Conservation (phyloP, 2,888 invertebrate species). For the Thera obeliscata region DNA sequence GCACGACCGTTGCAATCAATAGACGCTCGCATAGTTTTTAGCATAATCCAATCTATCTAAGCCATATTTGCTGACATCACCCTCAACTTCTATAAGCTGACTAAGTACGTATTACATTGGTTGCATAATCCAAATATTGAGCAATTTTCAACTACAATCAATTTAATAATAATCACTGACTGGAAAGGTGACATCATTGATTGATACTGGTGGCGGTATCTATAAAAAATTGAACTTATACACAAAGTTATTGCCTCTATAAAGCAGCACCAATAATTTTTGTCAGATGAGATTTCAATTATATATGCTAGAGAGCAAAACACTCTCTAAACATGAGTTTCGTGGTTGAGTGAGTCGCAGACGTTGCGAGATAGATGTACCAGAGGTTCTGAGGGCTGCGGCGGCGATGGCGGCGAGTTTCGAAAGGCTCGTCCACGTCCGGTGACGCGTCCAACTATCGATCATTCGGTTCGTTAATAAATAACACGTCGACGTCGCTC, state of each 20-base stretch:
- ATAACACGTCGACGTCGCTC: conserved; percentile 82
- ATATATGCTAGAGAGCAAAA: conserved; percentile 17
- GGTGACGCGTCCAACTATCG: conserved; percentile 84
- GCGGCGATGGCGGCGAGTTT: conserved; percentile 66
- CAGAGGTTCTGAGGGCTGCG: conserved; percentile 56
- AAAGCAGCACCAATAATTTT: conserved; percentile 17
- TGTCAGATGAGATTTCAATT: conserved; percentile 14
- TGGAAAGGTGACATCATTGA: no score
- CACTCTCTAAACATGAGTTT: conserved; percentile 50
- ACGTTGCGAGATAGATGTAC: conserved; percentile 64
- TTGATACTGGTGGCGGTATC: no score
- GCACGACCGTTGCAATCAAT: conserved; percentile 59
- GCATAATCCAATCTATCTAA: not conserved
- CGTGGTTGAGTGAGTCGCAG: conserved; percentile 58
- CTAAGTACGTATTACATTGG: no score
- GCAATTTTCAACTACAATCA: no score
- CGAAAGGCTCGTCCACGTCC: conserved; percentile 81
- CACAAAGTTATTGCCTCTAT: not conserved
- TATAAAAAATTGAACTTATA: not conserved
- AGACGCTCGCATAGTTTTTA: not conserved
- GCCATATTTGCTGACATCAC: not conserved
- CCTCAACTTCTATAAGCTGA: no score
- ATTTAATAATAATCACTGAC: no score
- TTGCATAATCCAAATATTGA: no score
- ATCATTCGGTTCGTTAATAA: conserved; percentile 85